Percentiles rank a stretch among this genome's conserved stretches.
Conservation (phyloP, 2,888 invertebrate species). For the Oligia latruncula region DNA sequence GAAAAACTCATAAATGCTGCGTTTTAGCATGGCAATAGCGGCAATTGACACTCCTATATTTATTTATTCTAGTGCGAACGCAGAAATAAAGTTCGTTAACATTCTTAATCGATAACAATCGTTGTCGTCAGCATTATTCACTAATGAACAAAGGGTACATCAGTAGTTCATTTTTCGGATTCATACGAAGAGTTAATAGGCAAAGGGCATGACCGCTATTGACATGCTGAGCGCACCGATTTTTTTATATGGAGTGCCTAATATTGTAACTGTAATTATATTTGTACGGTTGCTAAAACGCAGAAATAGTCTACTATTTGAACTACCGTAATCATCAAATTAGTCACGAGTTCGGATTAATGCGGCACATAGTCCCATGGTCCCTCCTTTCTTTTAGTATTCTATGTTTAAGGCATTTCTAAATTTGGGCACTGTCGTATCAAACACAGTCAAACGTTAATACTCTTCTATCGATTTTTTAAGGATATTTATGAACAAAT, state of each 20-base stretch:
- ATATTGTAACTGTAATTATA: neutral
- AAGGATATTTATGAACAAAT: neutral
- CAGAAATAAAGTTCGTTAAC: neutral
- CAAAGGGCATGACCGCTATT: neutral
- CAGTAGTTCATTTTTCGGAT: neutral
- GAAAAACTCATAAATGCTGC: neutral
- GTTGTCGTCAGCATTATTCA: neutral
- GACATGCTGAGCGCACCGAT: neutral
- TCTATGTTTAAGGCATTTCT: slow-evolving; percentile 7
- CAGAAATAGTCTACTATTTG: neutral
- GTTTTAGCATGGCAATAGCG: neutral
- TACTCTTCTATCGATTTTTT: slow-evolving; percentile 38
- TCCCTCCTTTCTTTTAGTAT: slow-evolving; percentile 8
- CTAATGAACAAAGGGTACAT: neutral
- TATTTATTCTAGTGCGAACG: neutral
- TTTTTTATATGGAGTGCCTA: neutral
- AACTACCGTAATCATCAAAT: neutral
- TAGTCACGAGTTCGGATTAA: neutral
- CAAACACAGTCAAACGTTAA: slow-evolving; percentile 4
- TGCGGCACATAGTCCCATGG: neutral
- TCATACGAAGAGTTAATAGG: neutral
- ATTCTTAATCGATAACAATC: neutral
- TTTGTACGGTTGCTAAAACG: neutral
- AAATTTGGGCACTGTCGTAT: neutral
- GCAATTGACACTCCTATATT: neutral